phyloP scores from a whole-genome alignment of 2,113 vertebrate species.

The Misgurnus anguillicaudatus region DNA sequence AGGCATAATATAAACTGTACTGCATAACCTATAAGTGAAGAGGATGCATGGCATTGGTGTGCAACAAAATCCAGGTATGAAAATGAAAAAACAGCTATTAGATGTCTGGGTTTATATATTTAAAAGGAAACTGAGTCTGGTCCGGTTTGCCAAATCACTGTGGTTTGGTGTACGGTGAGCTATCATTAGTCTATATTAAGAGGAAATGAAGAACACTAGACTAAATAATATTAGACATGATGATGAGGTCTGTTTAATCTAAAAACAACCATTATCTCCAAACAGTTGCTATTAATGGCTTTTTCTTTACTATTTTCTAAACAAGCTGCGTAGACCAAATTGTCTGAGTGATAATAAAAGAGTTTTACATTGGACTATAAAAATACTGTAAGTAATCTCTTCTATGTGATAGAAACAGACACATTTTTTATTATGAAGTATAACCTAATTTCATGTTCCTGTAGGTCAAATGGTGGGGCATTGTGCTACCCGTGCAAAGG shows the following conservation, averaged over 20 bases:
- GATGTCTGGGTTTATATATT: not conserved
- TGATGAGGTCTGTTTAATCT: slow-evolving; percentile 11
- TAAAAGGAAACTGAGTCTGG: not conserved
- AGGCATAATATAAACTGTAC: not conserved
- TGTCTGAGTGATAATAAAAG: not conserved
- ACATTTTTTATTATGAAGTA: not conserved
- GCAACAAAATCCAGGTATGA: not conserved
- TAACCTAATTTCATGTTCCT: too few relatives aligned
- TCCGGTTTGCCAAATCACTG: not conserved
- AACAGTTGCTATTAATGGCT: slow-evolving; percentile 14
- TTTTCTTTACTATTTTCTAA: not conserved
- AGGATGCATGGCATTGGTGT: not conserved
- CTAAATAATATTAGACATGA: slow-evolving; percentile 27
- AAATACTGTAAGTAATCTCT: not conserved
- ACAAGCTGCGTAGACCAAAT: slow-evolving; percentile 4
- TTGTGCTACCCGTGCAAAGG: too few relatives aligned
- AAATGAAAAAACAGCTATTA: not conserved
- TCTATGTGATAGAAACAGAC: not conserved
- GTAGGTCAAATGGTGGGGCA: too few relatives aligned
- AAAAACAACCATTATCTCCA: slow-evolving; percentile 33
- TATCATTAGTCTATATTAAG: not conserved
- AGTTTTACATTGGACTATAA: not conserved
- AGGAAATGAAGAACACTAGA: not conserved
- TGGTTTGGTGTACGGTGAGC: not conserved
- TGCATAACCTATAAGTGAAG: not conserved